phyloP scores from a whole-genome alignment of 2,113 vertebrate species.

The Chitala chitala region DNA sequence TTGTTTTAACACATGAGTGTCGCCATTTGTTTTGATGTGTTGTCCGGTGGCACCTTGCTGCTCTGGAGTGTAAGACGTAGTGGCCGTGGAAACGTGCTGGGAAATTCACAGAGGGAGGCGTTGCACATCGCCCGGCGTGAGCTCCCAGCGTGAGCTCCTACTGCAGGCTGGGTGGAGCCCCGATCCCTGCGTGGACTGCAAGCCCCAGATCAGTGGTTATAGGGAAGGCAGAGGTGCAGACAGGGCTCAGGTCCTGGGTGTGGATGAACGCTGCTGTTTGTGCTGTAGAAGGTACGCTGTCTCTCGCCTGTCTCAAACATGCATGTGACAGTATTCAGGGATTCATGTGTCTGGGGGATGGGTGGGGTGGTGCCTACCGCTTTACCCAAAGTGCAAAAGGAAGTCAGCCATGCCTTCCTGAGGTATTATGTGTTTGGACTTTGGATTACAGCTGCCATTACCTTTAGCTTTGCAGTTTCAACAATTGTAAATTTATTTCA shows the following conservation, averaged over 20 bases:
- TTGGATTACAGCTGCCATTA: no score
- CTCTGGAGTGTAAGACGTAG: not conserved
- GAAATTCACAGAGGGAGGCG: not conserved
- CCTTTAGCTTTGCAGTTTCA: no score
- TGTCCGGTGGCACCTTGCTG: not conserved
- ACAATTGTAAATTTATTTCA: no score
- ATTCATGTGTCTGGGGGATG: no score
- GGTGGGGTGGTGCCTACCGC: no score
- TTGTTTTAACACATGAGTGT: not conserved
- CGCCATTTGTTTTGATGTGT: no score
- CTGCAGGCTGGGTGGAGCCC: conserved; percentile 9
- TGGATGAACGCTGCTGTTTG: not conserved
- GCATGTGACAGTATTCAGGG: no score
- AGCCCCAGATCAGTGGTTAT: not conserved
- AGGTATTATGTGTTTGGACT: no score
- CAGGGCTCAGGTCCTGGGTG: not conserved
- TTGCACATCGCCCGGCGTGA: not conserved
- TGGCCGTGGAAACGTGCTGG: not conserved
- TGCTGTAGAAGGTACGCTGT: conserved; percentile 16
- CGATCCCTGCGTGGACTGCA: not conserved
- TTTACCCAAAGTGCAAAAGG: no score
- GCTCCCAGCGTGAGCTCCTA: not conserved
- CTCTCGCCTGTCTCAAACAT: not conserved
- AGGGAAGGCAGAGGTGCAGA: not conserved
- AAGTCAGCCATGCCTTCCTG: no score